Base-by-base conservation (phyloP, 2,113 vertebrate genomes). In the Eclectus roratus region DNA sequence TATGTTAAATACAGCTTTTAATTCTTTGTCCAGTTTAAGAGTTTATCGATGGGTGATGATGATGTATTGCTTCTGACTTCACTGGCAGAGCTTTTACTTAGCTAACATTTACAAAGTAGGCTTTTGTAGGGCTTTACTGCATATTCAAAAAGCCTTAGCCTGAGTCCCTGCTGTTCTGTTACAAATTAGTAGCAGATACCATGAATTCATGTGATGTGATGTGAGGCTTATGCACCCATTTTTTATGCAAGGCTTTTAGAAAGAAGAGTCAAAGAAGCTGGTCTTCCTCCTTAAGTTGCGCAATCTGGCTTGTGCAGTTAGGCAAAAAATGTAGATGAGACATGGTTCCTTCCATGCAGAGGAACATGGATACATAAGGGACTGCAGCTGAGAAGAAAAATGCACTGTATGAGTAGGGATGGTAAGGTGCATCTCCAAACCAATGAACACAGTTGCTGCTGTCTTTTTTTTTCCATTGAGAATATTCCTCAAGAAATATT, bases 1-100 rank as follows among this genome's bases (percentile, higher is more conserved):
- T 92, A 88, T 60, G 21, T 90, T 74, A 88, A 93, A 91, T 85
- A 71, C 63, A 84, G 68, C 58, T 93, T 96, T 88, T 94, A 89
- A 91, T 78, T 96, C 78, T 85, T 33, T 55, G 53, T 55, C 53
- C 53, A 33, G 29, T 55, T 55, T 55, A 29, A 91, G 81, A 95
- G 82, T 79, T 89, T 91, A 69, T 79, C n/a, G 0, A 95, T 92
- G 43, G 85, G 72, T 82, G 49, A 84, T 95, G 82, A 66, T 92
- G 69, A 92, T 93, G 18, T 80, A 94, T 97, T 92, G 64, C 74
- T 94, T 87, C 79, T 85, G 81, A 95, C 78, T 94, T 91, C 91
- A 89, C 65, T 93, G 83, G 64, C 61, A 96, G 69, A 80, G 61
- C 25, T 91, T 96, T 97, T 93, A 83, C 55, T 85, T 82, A 90